Base-by-base conservation (phyloP, 2,888 invertebrate genomes). In the Synergus umbraculus region DNA sequence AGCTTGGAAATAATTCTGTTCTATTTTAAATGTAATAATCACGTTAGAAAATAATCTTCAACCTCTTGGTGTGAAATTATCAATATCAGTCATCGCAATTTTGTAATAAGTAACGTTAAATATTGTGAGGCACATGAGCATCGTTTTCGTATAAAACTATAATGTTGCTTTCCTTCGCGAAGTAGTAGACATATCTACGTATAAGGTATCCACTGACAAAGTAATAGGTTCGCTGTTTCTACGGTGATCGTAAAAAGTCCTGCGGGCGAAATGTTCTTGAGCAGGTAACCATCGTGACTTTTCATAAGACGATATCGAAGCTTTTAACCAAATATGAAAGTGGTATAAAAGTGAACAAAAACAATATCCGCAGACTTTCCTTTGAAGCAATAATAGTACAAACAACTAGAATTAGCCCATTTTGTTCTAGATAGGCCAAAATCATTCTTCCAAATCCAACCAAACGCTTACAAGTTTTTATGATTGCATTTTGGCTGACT, bases 251-350 rank as follows among this genome's bases (percentile, higher is more conserved):
- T 73, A 73, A 73, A 73, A 73, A 69, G 9, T 37, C 37, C 73
- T 49, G 54, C 15, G 54, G 54, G 73, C 54, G 37, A 73, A 73
- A 54, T 73, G 0, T 22, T 54, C n/a, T n/a, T 73, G n/a, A 37
- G 54, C 54, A 73, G 54, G 73, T 73, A 54, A 15, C 49, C 37
- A 73, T 73, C 73, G 37, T 49, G 49, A 73, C 54, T 37, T 73
- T 73, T 54, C 73, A 73, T 54, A 37, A 54, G 73, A 73, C 37
- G 73, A 73, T 18, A 73, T 73, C 10, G 73, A 73, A 49, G 73
- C 73, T 73, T 73, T 73, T 54, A 73, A 54, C 73, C 37, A 54
- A 54, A 73, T 73, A 73, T 54, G 73, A 73, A 54, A 73, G 29
- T 41, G 73, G 37, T 29, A 13, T 22, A 44, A 13, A 69, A 22